These are phyloP conservation scores for Heteractis magnifica DNA, from an alignment of 92 coral and sea anemone genomes.

Conservation along the genomic window DNA sequence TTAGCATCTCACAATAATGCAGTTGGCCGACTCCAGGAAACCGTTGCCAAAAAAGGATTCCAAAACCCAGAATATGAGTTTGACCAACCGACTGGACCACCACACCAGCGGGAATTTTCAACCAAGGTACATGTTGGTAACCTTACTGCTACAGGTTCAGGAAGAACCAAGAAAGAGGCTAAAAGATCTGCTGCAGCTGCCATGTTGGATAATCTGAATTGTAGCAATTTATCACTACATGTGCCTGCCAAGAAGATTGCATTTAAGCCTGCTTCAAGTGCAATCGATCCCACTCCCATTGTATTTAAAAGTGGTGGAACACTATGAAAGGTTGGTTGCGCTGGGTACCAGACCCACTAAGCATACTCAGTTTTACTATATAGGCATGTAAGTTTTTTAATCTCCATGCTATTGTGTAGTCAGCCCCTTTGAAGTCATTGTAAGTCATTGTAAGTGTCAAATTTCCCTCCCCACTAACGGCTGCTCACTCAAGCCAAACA, in stretches of 20 bases:
- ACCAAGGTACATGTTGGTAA: constrained; percentile 70
- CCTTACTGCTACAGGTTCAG: constrained; percentile 54
- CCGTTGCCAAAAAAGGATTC: constrained; percentile 69
- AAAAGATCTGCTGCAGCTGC: constrained; percentile 80
- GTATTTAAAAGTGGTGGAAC: constrained; percentile 37
- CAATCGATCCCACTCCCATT: constrained; percentile 37
- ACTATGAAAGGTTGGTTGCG: background rate
- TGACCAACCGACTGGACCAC: constrained; percentile 53
- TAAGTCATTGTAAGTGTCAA: no score
- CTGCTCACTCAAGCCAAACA: no score
- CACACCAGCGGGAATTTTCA: constrained; percentile 67
- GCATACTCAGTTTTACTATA: no score
- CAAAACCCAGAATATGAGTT: constrained; percentile 73
- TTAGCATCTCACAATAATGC: constrained; percentile 63
- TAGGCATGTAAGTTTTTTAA: no score
- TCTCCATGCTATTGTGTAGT: no score
- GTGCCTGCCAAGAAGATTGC: constrained; percentile 75
- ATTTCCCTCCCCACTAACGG: no score
- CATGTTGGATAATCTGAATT: constrained; percentile 64
- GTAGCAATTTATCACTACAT: constrained; percentile 59
- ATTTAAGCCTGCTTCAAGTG: constrained; percentile 64
- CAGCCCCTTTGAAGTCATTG: no score
- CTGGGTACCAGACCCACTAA: no score
- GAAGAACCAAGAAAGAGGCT: constrained; percentile 68
- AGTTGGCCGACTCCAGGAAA: constrained; percentile 80